These are phyloP conservation scores for Ophiothrix spiculata DNA, from an alignment of 35 echinoderm and acorn worm species.

Conservation along the genomic window DNA sequence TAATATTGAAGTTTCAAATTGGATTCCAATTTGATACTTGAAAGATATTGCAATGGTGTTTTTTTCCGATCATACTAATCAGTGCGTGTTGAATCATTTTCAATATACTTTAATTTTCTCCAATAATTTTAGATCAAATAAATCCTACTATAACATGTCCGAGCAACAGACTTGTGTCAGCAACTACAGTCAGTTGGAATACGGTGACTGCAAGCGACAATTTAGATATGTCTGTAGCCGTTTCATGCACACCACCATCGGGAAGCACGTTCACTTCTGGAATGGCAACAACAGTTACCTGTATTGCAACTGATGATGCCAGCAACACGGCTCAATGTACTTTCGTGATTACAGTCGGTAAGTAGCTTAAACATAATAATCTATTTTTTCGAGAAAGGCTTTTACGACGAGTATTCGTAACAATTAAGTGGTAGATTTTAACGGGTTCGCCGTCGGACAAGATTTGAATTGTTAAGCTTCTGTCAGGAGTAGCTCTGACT, in stretches of 20 bases:
- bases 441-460: neutral
- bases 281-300: constrained; percentile 23
- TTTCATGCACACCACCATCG: constrained; percentile 13
- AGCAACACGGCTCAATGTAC: constrained; percentile 2
- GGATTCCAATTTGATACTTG: neutral
- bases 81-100: neutral
- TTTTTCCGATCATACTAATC: neutral
- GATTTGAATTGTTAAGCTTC: neutral
- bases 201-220: neutral
- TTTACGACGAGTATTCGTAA: too few species aligned
- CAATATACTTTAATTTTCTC: neutral
- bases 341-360: constrained; percentile 23
- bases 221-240: neutral
- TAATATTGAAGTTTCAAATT: neutral
- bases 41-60: neutral
- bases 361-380: too few species aligned
- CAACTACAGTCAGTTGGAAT: neutral
- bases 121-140: neutral
- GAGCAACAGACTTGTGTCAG: neutral
- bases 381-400: too few species aligned
- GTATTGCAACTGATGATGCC: constrained; percentile 33
- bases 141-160: neutral
- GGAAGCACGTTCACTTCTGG: constrained; percentile 6
- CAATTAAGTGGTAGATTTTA: neutral
- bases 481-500: neutral